Evolutionary conservation across 2,888 invertebrate genomes (phyloP).

Genomic region (Acleris cristana): DNA sequence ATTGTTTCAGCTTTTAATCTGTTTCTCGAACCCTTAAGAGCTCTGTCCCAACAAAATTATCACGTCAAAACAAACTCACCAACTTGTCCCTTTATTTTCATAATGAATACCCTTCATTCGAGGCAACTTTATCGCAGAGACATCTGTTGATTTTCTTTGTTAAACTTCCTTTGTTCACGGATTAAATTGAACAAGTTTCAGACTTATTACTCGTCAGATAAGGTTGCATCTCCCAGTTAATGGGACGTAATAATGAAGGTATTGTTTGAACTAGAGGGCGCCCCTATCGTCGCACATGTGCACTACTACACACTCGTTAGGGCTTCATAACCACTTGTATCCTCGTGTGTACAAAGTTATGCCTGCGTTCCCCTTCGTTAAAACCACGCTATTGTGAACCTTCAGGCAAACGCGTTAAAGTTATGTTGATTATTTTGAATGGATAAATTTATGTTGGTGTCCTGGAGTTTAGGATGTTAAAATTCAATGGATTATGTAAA

Average conservation of each 20-base stretch:
- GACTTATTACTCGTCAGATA: constrained; percentile 37
- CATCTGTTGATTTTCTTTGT: constrained; percentile 44
- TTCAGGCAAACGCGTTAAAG: constrained; percentile 6
- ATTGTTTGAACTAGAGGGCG: constrained; percentile 43
- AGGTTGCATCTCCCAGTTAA: constrained; percentile 32
- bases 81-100: constrained; percentile 40
- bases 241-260: constrained; percentile 40
- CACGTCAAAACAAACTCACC: constrained; percentile 37
- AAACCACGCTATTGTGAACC: constrained; percentile 10
- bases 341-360: constrained; percentile 40
- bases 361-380: constrained; percentile 10
- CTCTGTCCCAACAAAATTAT: constrained; percentile 33
- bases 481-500: constrained; percentile 39
- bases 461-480: constrained; percentile 36
- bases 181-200: constrained; percentile 34
- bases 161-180: constrained; percentile 37
- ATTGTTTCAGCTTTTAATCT: constrained; percentile 33
- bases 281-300: constrained; percentile 45
- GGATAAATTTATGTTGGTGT: constrained; percentile 5
- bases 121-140: constrained; percentile 39
- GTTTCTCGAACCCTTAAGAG: constrained; percentile 19
- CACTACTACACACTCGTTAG: constrained; percentile 42
- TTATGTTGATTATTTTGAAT: constrained; percentile 2
- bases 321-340: constrained; percentile 46
- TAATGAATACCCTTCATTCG: constrained; percentile 40